A percentile compares a stretch with the other conserved stretches of the same genome.
Evolutionary conservation across 2,797 vertebrate species (phyloP).

Genomic region (Corythornis leucogaster): DNA sequence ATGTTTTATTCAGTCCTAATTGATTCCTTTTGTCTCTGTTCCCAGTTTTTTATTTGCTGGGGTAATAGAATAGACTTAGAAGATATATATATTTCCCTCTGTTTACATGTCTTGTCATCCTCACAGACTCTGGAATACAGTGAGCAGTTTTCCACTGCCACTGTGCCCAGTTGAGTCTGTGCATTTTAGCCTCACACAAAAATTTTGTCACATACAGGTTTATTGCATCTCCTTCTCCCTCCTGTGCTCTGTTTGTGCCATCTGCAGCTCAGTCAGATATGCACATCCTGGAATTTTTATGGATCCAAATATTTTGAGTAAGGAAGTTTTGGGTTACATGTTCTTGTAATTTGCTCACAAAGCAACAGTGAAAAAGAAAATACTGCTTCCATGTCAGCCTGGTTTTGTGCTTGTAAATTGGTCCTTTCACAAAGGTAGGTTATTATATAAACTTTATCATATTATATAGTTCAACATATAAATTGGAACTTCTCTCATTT

Average conservation of each 20-base stretch:
- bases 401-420: background rate
- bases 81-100: background rate
- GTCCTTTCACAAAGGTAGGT: background rate
- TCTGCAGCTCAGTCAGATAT: background rate
- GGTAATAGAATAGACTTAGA: background rate
- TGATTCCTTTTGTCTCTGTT: background rate
- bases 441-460: background rate
- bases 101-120: background rate
- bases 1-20: background rate
- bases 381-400: background rate
- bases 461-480: background rate
- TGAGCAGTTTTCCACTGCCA: background rate
- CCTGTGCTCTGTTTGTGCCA: background rate
- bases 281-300: background rate
- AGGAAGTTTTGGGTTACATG: background rate
- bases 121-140: background rate
- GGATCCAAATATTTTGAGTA: background rate
- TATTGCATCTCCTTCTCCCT: background rate
- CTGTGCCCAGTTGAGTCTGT: background rate
- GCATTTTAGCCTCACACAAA: background rate
- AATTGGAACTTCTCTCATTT: background rate
- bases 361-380: background rate
- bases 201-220: background rate
- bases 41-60: background rate
- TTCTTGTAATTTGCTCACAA: background rate